Conservation (phyloP, 2,797 vertebrate genomes). For the Tenualosa thibaudeaui region DNA sequence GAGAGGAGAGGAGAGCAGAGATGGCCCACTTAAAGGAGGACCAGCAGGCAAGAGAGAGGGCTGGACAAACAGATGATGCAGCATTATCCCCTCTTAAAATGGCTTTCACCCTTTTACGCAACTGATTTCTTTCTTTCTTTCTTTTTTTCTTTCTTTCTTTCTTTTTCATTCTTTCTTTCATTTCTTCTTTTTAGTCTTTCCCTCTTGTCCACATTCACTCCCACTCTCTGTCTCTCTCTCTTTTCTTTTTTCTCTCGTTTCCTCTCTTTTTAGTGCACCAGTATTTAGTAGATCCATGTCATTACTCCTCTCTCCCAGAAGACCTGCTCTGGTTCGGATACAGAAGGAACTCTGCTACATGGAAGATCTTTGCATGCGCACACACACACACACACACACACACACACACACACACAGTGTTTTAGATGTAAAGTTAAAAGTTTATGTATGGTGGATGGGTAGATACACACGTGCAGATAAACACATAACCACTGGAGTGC, state of each 20-base stretch:
- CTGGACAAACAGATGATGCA: neutral
- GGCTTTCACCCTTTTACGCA: neutral
- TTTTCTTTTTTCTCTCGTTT: neutral
- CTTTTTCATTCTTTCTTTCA: neutral
- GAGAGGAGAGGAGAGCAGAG: neutral
- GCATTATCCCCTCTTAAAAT: neutral
- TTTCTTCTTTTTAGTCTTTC: neutral
- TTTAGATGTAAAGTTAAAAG: neutral
- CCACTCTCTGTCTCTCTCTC: neutral
- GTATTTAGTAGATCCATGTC: constrained; percentile 20
- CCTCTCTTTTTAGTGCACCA: neutral
- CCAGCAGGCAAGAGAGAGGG: neutral
- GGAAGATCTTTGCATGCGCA: neutral
- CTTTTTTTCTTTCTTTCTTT: neutral
- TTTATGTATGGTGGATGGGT: neutral
- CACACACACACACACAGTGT: neutral
- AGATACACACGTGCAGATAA: neutral
- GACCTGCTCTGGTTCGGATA: constrained; percentile 14
- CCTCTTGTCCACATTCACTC: neutral
- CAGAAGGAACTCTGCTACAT: constrained; percentile 10
- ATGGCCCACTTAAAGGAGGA: neutral
- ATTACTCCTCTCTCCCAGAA: neutral
- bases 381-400: constrained; percentile 13
- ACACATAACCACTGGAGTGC: too few relatives aligned
- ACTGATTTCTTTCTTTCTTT: neutral